Percentiles rank a stretch among this genome's conserved stretches.
phyloP scores from a whole-genome alignment of 37 sponge, comb jelly and placozoan genomes.

The Amphimedon queenslandica region DNA sequence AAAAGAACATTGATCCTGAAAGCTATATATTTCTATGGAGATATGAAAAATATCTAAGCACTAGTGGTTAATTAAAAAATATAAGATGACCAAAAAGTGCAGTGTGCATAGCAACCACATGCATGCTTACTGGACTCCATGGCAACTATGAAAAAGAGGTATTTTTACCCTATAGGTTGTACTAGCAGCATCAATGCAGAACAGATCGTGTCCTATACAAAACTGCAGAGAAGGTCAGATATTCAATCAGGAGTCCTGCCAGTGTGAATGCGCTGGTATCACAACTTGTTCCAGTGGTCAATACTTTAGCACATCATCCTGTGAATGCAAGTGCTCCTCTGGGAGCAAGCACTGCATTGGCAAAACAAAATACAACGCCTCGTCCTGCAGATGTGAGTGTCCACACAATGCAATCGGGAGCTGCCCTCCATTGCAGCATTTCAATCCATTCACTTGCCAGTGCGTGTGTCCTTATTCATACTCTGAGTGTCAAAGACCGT shows the following conservation, averaged over 20 bases:
- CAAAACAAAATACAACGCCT: constrained; percentile 3
- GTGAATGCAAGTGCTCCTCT: neutral
- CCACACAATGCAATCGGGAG: neutral
- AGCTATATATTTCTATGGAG: too few species aligned
- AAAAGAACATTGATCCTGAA: too few species aligned
- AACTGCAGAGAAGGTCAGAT: neutral
- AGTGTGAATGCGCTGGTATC: constrained; percentile 15
- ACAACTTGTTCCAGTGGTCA: neutral
- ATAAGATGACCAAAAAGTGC: too few species aligned
- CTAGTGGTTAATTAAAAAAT: too few species aligned
- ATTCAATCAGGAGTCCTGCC: constrained; percentile 20
- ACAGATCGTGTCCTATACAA: too few species aligned
- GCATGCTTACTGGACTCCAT: too few species aligned
- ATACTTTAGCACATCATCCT: neutral
- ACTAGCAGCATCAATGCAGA: too few species aligned
- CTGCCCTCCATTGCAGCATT: constrained; percentile 12
- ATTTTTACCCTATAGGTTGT: too few species aligned
- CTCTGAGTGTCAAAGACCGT: neutral
- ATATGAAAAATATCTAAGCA: too few species aligned
- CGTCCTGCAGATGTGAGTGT: constrained; percentile 17
- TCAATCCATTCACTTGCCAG: constrained; percentile 21
- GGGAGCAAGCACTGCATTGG: constrained; percentile 9
- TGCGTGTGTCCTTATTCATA: constrained; percentile 12
- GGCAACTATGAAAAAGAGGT: too few species aligned
- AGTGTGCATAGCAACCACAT: too few species aligned